phyloP scores from a whole-genome alignment of 2,113 vertebrate species.

The Psittacula cyanocephala region DNA sequence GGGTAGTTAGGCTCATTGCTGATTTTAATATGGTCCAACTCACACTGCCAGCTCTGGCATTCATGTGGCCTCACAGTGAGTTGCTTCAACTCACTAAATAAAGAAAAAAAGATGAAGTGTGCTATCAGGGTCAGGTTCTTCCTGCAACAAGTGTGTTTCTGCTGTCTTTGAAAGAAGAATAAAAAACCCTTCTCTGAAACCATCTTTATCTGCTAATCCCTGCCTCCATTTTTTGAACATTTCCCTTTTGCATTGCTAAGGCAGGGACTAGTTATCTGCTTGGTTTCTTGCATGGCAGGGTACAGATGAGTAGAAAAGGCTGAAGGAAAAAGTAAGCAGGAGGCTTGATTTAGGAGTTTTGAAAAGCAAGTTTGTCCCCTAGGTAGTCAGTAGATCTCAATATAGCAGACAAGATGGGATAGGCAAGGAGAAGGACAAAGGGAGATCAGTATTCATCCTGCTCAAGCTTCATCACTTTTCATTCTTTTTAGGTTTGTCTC shows the following conservation, averaged over 20 bases:
- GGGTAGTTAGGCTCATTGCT: not conserved
- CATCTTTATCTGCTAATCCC: not conserved
- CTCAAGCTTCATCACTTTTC: not conserved
- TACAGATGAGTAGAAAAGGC: not conserved
- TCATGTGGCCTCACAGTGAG: not conserved
- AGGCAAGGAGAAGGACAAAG: not conserved
- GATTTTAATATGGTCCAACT: not conserved
- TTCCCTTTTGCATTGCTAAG: not conserved
- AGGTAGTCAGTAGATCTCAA: not conserved
- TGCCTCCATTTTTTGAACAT: not conserved
- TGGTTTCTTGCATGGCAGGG: not conserved
- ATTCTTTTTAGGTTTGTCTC: not conserved
- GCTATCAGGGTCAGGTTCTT: not conserved
- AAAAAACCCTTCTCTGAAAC: not conserved
- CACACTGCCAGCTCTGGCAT: not conserved
- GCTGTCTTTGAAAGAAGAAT: not conserved
- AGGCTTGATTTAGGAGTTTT: not conserved
- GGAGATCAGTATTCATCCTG: not conserved
- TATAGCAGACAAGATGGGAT: not conserved
- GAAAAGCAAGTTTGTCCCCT: not conserved
- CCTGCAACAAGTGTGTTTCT: not conserved
- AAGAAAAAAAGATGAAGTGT: fast-evolving
- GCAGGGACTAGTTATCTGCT: not conserved
- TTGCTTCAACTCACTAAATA: not conserved
- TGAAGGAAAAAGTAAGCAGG: not conserved